phyloP scores from a whole-genome alignment of 2,888 invertebrate genomes.

The Phanerotoma sp. region DNA sequence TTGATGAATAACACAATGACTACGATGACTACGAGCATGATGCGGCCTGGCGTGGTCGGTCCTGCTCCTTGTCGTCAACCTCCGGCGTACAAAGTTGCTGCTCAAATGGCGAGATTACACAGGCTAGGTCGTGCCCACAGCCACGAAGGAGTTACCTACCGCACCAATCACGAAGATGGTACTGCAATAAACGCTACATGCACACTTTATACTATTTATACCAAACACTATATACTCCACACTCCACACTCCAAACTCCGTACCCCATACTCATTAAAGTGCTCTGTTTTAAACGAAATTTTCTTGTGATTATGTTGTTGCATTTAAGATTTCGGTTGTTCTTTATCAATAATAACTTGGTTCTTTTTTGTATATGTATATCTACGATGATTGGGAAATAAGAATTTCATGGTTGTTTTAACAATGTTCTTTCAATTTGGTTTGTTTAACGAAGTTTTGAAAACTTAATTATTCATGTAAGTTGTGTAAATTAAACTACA shows the following conservation, averaged over 20 bases:
- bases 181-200: constrained; percentile 42
- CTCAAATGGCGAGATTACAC: constrained; percentile 82
- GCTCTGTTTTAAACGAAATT: too few relatives aligned
- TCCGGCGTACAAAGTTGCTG: constrained; percentile 82
- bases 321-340: too few relatives aligned
- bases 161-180: constrained; percentile 69
- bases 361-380: constrained; percentile 5
- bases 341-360: not conserved
- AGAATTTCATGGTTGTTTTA: not conserved
- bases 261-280: too few relatives aligned
- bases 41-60: constrained; percentile 42
- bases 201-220: constrained; percentile 14
- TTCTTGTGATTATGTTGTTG: too few relatives aligned
- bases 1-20: constrained; percentile 38
- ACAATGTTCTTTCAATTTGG: not conserved
- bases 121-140: constrained; percentile 81
- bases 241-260: constrained; percentile 24
- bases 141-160: constrained; percentile 80
- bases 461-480: too few relatives aligned
- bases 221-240: constrained; percentile 12
- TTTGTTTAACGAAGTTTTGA: too few relatives aligned
- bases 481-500: too few relatives aligned
- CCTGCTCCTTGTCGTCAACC: constrained; percentile 65
- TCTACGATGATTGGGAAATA: too few relatives aligned
- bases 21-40: constrained; percentile 34